Evolutionary conservation across 2,113 vertebrate genomes (phyloP), one percentile per base, ranked within the genome.

Genomic region (Lamprotornis superbus): DNA sequence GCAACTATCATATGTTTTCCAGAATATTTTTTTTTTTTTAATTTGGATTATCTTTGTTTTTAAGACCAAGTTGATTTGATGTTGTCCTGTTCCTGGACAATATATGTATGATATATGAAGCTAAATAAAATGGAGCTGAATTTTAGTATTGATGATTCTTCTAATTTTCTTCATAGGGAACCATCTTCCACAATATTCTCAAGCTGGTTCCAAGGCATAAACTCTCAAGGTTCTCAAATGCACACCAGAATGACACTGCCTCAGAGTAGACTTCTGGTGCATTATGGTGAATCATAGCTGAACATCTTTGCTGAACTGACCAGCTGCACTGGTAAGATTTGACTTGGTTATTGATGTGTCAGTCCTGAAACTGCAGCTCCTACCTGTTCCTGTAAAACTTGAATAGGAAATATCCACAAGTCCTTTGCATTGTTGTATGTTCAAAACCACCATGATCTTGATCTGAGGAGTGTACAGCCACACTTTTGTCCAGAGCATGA

Each of bases 241-340:
- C 69, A 56, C 14, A 12, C 18, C 0, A 0, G 27, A 4, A 40
- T 73, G 24, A 39, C 3, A 2, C 22, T 0, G 0, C 8, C 27
- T 65, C 74, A 49, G 31, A 61, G 37, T 0, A 74, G 31, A 40
- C 1, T 55, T 78, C 42, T 78, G 37, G 10, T 56, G 42, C 55
- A 35, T 74, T 65, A 7, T 1, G 3, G 14, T 52, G 33, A 81
- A 27, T 31, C 21, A 9, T 12, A 25, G 31, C 24, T 49, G 60
- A 87, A 52, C 5, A 28, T 56, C 46, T 78, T 10, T 49, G 65
- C 47, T 74, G 64, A 73, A 15, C 10, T 47, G 50, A 52, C 35
- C 44, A 73, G 7, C 49, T 60, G 17, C 30, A 14, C 22, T 23
- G 13, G 12, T 24, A 23, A 83, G 40, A 8, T 18, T 81, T 89